Evolutionary conservation across 2,797 vertebrate genomes (phyloP).

Genomic region (Pseudomugil tenellus): DNA sequence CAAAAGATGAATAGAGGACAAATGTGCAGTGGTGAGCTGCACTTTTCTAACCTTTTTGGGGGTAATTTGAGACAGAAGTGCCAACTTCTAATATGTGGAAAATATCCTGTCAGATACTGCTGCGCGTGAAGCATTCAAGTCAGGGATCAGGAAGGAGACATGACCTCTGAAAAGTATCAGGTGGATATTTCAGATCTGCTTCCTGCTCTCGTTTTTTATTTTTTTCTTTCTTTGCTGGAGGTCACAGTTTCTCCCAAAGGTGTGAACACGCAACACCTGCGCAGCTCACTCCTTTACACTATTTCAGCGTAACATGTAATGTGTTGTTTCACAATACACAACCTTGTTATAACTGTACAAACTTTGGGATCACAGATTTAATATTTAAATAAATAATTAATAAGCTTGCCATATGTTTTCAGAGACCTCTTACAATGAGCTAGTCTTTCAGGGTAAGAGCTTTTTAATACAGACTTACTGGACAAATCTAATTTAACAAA

Average conservation of each 20-base stretch:
- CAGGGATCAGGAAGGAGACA: neutral
- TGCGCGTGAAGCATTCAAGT: neutral
- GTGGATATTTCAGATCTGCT: conserved; percentile 3
- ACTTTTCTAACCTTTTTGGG: neutral
- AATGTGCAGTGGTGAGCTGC: neutral
- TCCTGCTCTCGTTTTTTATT: neutral
- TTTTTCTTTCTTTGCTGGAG: neutral
- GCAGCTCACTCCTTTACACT: neutral
- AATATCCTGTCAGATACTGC: conserved; percentile 5
- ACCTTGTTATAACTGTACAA: neutral
- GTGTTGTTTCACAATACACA: neutral
- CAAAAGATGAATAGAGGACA: neutral
- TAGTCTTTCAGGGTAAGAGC: neutral
- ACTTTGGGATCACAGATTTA: neutral
- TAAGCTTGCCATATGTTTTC: neutral
- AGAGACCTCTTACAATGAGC: neutral
- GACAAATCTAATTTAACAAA: neutral
- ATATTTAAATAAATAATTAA: neutral
- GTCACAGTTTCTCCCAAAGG: conserved; percentile 2
- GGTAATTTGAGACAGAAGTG: neutral
- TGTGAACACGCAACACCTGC: neutral
- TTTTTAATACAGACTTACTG: neutral
- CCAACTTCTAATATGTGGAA: neutral
- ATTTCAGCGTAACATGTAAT: neutral
- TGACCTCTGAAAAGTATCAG: conserved; percentile 6